Conservation (phyloP, 2,888 invertebrate species). For the Heliconius sara region DNA sequence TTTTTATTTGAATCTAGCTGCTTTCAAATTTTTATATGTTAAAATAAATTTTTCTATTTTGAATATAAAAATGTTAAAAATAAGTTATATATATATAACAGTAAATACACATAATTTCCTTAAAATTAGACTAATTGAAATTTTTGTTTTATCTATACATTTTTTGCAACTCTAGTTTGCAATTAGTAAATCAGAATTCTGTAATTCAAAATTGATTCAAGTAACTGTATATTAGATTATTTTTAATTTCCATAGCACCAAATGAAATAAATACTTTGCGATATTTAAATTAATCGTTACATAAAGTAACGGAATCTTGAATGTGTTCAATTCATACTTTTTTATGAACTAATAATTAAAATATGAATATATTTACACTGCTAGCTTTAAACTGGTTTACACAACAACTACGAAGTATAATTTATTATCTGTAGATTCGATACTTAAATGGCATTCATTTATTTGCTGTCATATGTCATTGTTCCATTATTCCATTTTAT, state of each 20-base stretch:
- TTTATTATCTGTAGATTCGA: too few relatives aligned
- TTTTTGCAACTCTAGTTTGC: neutral
- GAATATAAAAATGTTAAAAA: neutral
- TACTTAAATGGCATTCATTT: too few relatives aligned
- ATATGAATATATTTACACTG: neutral
- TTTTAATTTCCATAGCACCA: too few relatives aligned
- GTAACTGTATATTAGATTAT: neutral
- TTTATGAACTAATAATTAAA: neutral
- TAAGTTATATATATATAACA: neutral
- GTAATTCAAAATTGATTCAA: neutral
- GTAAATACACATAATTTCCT: neutral
- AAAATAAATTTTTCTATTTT: neutral
- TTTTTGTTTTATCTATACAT: neutral
- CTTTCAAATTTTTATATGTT: neutral
- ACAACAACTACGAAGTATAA: neutral
- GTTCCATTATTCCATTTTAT: neutral
- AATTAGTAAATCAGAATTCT: constrained; percentile 8
- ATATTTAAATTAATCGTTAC: neutral
- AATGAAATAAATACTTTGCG: neutral
- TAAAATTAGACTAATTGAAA: neutral
- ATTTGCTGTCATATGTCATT: too few relatives aligned
- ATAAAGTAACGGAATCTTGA: constrained; percentile 8
- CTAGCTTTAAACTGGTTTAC: neutral
- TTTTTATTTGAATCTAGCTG: too few relatives aligned
- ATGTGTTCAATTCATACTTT: neutral